These are phyloP conservation scores for Pardalotus punctatus DNA, from an alignment of 2,113 vertebrate species.

Conservation along the genomic window DNA sequence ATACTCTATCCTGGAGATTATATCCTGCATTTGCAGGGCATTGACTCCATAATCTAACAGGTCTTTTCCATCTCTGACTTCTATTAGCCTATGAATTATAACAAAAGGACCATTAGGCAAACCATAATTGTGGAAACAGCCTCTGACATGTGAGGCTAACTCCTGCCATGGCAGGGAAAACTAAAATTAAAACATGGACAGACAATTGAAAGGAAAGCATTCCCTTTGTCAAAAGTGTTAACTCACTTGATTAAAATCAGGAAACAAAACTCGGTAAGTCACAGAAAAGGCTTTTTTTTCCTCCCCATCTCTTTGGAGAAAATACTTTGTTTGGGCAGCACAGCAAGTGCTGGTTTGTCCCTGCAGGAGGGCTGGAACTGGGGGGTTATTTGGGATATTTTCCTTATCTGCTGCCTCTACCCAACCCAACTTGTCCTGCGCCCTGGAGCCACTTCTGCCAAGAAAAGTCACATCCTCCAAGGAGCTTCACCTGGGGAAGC, in stretches of 20 bases:
- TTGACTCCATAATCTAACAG: conserved; percentile 63
- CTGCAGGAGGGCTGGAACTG: background rate
- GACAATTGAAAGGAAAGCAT: conserved; percentile 1
- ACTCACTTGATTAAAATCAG: background rate
- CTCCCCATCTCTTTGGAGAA: background rate
- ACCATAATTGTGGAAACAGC: conserved; percentile 66
- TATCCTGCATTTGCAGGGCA: conserved; percentile 58
- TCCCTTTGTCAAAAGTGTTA: background rate
- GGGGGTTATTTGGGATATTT: background rate
- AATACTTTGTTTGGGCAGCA: background rate
- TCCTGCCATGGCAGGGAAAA: conserved; percentile 5
- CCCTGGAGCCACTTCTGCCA: background rate
- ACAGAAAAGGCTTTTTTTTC: background rate
- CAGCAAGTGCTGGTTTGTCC: background rate
- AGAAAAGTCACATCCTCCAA: background rate
- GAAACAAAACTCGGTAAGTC: background rate
- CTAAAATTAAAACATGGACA: conserved; percentile 34
- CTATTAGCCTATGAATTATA: conserved; percentile 68
- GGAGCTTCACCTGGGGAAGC: background rate
- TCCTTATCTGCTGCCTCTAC: background rate
- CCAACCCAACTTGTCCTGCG: fast-evolving
- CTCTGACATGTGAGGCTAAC: conserved; percentile 56
- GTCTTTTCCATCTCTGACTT: conserved; percentile 68
- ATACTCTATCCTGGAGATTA: conserved; percentile 39
- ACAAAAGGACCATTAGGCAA: conserved; percentile 71